phyloP scores from a whole-genome alignment of 2,113 vertebrate species.

The Monarcha castaneiventris region DNA sequence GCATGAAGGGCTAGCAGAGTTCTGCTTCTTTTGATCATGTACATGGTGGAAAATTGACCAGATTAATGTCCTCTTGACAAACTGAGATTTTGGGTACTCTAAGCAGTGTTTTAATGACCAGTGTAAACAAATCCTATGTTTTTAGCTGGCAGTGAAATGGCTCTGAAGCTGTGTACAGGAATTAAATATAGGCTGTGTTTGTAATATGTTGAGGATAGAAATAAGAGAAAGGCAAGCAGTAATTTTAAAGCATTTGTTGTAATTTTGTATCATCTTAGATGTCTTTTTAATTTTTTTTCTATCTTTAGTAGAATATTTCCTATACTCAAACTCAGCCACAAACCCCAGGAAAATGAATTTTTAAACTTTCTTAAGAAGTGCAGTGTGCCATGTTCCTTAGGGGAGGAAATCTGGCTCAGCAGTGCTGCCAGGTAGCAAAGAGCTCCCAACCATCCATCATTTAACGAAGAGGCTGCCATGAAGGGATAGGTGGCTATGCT shows the following conservation, averaged over 20 bases:
- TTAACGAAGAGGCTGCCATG: rapidly evolving
- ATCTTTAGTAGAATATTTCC: not conserved
- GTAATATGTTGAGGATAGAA: not conserved
- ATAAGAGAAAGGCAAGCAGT: not conserved
- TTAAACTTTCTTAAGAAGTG: not conserved
- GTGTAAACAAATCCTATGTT: not conserved
- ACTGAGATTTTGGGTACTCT: not conserved
- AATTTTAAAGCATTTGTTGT: not conserved
- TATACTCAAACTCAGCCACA: not conserved
- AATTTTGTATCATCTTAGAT: not conserved
- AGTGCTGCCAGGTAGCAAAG: not conserved
- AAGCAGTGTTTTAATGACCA: not conserved
- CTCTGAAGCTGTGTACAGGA: not conserved
- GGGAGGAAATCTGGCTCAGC: not conserved
- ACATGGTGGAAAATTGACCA: not conserved
- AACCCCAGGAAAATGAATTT: not conserved
- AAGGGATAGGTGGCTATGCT: rapidly evolving
- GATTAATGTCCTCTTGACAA: not conserved
- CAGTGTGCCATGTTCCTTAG: rapidly evolving
- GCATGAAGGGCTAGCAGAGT: not conserved
- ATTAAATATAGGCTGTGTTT: not conserved
- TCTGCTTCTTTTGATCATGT: not conserved
- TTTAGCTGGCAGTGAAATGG: not conserved
- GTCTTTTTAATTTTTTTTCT: not conserved
- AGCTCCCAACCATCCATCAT: not conserved